These are phyloP conservation scores for Exephanes ischioxanthus DNA, from an alignment of 2,888 invertebrate species.

Conservation along the genomic window DNA sequence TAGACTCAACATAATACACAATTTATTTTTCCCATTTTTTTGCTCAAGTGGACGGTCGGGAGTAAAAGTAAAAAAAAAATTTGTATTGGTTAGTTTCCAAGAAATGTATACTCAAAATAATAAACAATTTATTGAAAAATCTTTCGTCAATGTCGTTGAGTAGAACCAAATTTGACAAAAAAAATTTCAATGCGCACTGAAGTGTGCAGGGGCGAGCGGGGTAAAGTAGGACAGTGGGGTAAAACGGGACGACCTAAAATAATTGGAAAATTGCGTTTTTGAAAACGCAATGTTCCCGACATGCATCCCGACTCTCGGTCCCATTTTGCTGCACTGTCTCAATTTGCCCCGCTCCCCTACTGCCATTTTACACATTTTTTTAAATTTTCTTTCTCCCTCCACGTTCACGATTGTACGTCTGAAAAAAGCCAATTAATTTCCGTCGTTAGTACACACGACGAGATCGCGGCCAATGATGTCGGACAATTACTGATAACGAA, in stretches of 20 bases:
- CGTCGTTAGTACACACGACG: neutral
- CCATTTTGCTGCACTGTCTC: no score
- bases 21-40: neutral
- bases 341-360: no score
- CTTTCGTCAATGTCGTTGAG: neutral
- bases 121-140: neutral
- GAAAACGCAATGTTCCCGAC: no score
- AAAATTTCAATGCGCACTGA: neutral
- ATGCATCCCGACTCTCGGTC: no score
- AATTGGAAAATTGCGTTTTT: neutral
- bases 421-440: constrained; percentile 9
- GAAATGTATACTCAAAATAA: neutral
- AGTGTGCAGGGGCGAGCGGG: neutral
- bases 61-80: no score
- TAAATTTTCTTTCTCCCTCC: neutral
- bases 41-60: no score
- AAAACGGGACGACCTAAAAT: neutral
- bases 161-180: neutral
- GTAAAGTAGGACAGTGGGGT: no score
- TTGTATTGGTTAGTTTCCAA: no score
- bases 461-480: neutral
- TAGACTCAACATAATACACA: neutral
- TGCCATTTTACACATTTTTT: neutral
- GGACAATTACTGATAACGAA: neutral
- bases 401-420: neutral